Evolutionary conservation across 2,797 vertebrate species (phyloP).

Genomic region (Enteromius mattozi): DNA sequence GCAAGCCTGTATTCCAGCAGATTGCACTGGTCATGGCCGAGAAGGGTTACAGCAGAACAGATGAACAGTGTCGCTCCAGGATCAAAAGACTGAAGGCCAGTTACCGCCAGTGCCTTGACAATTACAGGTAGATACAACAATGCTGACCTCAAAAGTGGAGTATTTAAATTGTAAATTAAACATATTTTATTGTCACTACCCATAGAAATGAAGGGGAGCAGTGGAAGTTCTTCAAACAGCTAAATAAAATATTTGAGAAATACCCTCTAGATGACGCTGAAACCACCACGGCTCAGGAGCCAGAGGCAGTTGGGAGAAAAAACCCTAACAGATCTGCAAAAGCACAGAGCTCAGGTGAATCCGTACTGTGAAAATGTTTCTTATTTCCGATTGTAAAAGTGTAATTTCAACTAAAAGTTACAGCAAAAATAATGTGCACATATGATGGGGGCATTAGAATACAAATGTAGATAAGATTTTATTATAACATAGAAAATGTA

Average conservation of each 20-base stretch:
- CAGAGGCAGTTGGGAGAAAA: slow-evolving; percentile 22
- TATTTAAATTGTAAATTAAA: background rate
- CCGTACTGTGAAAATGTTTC: background rate
- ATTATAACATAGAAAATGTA: background rate
- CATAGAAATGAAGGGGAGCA: slow-evolving; percentile 70
- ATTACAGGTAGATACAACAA: slow-evolving; percentile 67
- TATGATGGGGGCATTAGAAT: background rate
- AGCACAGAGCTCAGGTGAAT: slow-evolving; percentile 25
- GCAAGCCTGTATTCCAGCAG: slow-evolving; percentile 75
- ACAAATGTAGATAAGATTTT: background rate
- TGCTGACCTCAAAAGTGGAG: background rate
- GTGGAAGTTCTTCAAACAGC: slow-evolving; percentile 77
- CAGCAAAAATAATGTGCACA: background rate
- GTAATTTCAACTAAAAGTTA: background rate
- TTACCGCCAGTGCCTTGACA: slow-evolving; percentile 74
- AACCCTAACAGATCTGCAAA: slow-evolving; percentile 19
- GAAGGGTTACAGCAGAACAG: slow-evolving; percentile 73
- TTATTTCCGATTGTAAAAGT: background rate
- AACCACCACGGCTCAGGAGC: background rate
- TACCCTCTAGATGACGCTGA: slow-evolving; percentile 61
- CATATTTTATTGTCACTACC: slow-evolving; percentile 19
- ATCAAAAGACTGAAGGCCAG: slow-evolving; percentile 77
- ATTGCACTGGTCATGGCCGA: slow-evolving; percentile 72
- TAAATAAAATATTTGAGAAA: slow-evolving; percentile 72
- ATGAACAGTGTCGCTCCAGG: slow-evolving; percentile 77